Base-by-base conservation (phyloP, 2,113 vertebrate species). In the Platysternon megacephalum region DNA sequence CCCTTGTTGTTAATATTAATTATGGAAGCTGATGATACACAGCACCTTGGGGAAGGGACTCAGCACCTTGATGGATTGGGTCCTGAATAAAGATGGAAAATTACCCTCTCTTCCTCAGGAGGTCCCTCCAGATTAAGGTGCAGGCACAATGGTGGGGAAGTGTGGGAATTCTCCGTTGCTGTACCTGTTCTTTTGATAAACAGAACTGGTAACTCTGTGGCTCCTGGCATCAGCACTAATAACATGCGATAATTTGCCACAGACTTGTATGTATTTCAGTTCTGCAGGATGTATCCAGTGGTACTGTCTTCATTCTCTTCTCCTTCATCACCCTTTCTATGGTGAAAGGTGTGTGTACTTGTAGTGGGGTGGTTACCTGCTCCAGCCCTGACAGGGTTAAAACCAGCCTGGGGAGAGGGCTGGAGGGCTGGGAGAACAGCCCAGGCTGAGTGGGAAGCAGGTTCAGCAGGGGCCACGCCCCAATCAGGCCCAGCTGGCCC, bases 221-320 rank as follows among this genome's bases (percentile, higher is more conserved):
- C n/a, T 39, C 21, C 68, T 42, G 39, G n/a, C n/a, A 39, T n/a
- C 21, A 42, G 68, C 68, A 39, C n/a, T 39, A 74, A 42, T 79
- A 51, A 11, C 29, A 44, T 39, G 39, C 17, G 52, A 4, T 24
- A 10, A 17, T 72, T 90, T 42, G 24, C 16, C 16, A 80, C 82
- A 0, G 0, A 4, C 3, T 4, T 84, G 78, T 74, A 85, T 56
- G 39, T 46, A 2, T 9, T 5, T 48, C 76, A 29, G 17, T 44
- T 90, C 53, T 87, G 68, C 44, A 74, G 11, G 11, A 1, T 19
- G 29, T 6, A 35, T 61, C 29, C 29, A 61, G 58, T 35, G 58
- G 29, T 16, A 0, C 0, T 44, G 19, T 17, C 42, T 86, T 82
- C 87, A 29, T 55, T 51, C 51, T 90, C 29, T 61, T 61, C 56